phyloP scores from a whole-genome alignment of 2,113 vertebrate species.

The Eulemur rufifrons region DNA sequence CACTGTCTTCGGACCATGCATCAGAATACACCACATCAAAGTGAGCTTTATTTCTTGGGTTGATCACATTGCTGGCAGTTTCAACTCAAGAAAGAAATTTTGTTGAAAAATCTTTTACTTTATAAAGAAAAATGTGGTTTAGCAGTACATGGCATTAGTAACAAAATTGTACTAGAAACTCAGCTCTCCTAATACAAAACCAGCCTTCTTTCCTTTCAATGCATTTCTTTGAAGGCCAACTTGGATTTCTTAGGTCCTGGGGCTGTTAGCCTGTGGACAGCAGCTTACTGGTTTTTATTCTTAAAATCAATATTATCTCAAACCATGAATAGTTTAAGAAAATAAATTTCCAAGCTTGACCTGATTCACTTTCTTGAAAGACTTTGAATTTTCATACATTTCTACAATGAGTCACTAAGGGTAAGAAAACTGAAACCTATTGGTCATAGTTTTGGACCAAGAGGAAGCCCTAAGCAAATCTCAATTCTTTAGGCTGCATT shows the following conservation, averaged over 20 bases:
- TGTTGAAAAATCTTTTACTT: not conserved
- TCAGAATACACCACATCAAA: not conserved
- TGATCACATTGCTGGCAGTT: not conserved
- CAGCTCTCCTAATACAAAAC: not conserved
- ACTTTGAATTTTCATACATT: conserved; percentile 41
- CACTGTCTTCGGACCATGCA: not conserved
- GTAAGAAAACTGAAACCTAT: conserved; percentile 23
- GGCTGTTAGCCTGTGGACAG: not conserved
- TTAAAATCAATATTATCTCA: conserved; percentile 55
- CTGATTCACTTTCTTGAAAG: conserved; percentile 37
- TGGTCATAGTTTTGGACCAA: conserved; percentile 30
- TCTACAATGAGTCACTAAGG: conserved; percentile 21
- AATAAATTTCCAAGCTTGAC: conserved; percentile 50
- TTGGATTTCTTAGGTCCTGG: conserved; percentile 36
- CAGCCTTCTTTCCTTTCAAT: not conserved
- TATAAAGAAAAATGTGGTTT: not conserved
- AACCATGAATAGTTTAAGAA: conserved; percentile 52
- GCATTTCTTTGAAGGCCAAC: not conserved
- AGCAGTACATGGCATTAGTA: not conserved
- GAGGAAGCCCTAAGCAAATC: not conserved
- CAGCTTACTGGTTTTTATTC: conserved; percentile 37
- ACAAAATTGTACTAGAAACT: not conserved
- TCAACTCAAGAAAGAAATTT: not conserved
- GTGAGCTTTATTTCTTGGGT: not conserved
- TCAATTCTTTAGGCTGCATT: conserved; percentile 36